Evolutionary conservation across 2,113 vertebrate species (phyloP).

Genomic region (Rissa tridactyla): DNA sequence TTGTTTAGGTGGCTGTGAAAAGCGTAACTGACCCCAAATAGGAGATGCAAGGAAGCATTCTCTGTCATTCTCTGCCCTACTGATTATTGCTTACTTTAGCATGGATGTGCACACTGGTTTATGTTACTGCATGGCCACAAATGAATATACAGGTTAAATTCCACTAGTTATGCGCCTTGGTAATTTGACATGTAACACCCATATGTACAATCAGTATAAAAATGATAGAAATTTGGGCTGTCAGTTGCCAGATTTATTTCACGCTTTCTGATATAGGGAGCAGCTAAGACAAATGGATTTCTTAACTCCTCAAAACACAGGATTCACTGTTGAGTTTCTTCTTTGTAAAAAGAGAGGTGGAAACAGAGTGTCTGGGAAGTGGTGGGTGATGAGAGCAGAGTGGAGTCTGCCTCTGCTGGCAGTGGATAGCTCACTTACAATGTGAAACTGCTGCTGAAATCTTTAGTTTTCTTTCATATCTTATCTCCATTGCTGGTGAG

Average conservation of each 20-base stretch:
- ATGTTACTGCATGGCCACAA: not conserved
- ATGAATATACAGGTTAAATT: not conserved
- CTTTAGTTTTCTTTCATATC: not conserved
- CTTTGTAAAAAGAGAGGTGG: not conserved
- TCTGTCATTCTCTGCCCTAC: not conserved
- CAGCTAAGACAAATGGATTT: not conserved
- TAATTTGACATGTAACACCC: not conserved
- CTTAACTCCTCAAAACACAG: not conserved
- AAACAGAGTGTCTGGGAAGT: not conserved
- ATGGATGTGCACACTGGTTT: not conserved
- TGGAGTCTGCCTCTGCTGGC: not conserved
- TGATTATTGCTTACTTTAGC: not conserved
- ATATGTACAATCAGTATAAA: not conserved
- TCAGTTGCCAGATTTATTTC: not conserved
- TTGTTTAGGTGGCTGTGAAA: not conserved
- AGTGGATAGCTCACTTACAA: not conserved
- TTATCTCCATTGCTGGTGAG: not conserved
- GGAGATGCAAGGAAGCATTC: rapidly evolving
- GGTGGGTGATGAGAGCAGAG: not conserved
- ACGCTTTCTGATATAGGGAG: not conserved
- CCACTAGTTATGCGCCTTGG: not conserved
- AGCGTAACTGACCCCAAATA: not conserved
- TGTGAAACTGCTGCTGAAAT: not conserved
- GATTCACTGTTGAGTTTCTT: not conserved
- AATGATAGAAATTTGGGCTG: not conserved